Evolutionary conservation across 2,888 invertebrate genomes (phyloP), one percentile per base, ranked within the genome.

Genomic region (Lithophane socia): DNA sequence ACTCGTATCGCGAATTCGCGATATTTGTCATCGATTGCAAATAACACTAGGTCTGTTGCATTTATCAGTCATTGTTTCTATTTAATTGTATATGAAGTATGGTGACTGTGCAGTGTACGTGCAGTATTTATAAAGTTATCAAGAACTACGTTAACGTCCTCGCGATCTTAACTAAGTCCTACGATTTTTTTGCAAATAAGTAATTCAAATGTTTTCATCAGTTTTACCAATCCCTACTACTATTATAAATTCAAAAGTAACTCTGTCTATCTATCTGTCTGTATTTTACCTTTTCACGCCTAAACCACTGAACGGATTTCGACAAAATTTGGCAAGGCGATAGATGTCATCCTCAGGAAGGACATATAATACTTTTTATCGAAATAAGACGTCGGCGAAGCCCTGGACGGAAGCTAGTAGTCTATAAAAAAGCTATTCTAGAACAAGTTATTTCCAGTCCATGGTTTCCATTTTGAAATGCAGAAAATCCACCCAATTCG

Each of bases 11-110:
- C 52, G 18, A 52, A 52, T 52, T 7, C 18, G 18, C 24, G 42
- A 37, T 67, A 67, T 67, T 73, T 58, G 42, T 68, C 68, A 66
- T 74, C 47, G 56, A 68, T 76, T 82, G 52, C 52, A 16, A 63
- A 73, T 72, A 29, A 61, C 12, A 64, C 21, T 52, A 24, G 54
- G 56, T 37, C n/a, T 80, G 37, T 80, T 76, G 37, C 16, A 64
- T 52, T 64, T 29, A 44, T 44, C 63, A 37, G 44, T 64, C 1
- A 24, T 64, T 29, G 73, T 52, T 80, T 73, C 4, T 63, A 10
- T n/a, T 29, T 49, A 18, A 37, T 13, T 71, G 13, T 21, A 5
- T n/a, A n/a, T 54, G 37, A 77, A 52, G n/a, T 24, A 52, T 73
- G 52, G 42, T 63, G 52, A 52, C 29, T 42, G 8, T 49, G 12